Evolutionary conservation across 2,888 invertebrate species (phyloP).

Genomic region (Sinelater perroti): DNA sequence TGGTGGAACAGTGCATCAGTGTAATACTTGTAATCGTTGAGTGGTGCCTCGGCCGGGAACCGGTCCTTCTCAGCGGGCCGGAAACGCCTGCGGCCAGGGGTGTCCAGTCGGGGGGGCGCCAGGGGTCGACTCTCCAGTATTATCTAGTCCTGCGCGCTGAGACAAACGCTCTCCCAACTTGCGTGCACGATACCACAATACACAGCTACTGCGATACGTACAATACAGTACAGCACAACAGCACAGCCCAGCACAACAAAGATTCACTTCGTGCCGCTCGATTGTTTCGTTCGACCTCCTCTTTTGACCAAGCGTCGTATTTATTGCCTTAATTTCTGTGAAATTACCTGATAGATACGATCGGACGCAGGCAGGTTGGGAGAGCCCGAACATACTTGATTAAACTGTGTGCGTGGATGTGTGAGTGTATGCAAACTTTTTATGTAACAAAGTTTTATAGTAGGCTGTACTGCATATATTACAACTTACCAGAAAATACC

Average conservation of each 20-base stretch:
- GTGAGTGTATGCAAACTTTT: slow-evolving; percentile 44
- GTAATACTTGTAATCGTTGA: slow-evolving; percentile 26
- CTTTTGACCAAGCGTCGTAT: slow-evolving; percentile 25
- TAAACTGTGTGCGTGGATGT: slow-evolving; percentile 41
- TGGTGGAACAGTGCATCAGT: slow-evolving; percentile 22
- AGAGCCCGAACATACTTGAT: slow-evolving; percentile 36
- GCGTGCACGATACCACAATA: slow-evolving; percentile 34
- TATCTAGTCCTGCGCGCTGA: slow-evolving; percentile 70
- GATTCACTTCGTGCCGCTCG: slow-evolving; percentile 31
- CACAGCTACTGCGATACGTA: slow-evolving; percentile 33
- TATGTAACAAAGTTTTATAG: slow-evolving; percentile 49
- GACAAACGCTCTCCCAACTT: slow-evolving; percentile 37
- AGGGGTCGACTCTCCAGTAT: slow-evolving; percentile 68
- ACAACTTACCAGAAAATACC: slow-evolving; percentile 49
- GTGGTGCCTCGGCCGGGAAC: slow-evolving; percentile 41
- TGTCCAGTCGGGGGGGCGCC: slow-evolving; percentile 65
- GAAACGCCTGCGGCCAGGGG: slow-evolving; percentile 69
- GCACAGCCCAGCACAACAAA: no score
- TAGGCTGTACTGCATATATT: slow-evolving; percentile 52
- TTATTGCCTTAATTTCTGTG: slow-evolving; percentile 40
- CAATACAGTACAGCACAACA: no score
- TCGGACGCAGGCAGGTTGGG: slow-evolving; percentile 37
- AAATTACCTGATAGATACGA: slow-evolving; percentile 37
- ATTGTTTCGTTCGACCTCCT: slow-evolving; percentile 18
- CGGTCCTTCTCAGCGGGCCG: slow-evolving; percentile 63